These are phyloP conservation scores for Lasioglossum morio DNA, from an alignment of 2,888 invertebrate species.

Conservation along the genomic window DNA sequence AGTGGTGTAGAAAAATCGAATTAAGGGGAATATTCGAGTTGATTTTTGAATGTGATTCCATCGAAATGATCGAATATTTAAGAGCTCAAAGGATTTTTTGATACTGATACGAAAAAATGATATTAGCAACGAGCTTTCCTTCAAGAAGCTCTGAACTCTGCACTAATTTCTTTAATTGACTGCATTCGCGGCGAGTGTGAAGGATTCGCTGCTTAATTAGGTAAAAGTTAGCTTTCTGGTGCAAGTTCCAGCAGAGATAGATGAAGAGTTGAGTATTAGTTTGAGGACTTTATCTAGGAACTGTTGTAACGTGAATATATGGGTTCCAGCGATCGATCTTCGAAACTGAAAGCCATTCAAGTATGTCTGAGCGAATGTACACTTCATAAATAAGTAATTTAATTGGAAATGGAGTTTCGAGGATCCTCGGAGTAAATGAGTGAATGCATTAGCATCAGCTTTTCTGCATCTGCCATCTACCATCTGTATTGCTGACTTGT, in stretches of 20 bases:
- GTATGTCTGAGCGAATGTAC: neutral
- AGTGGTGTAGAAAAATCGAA: no score
- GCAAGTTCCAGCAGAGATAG: neutral
- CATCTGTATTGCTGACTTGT: no score
- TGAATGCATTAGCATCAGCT: neutral
- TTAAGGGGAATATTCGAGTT: neutral
- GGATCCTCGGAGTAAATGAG: neutral
- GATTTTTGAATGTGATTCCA: neutral
- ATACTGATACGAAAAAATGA: neutral
- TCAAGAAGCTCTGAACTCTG: neutral
- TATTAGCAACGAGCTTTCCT: neutral
- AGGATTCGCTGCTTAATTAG: neutral
- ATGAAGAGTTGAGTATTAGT: neutral
- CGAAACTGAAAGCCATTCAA: neutral
- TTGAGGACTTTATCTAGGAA: neutral
- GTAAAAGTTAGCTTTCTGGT: neutral
- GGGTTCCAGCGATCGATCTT: neutral
- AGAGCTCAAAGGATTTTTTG: neutral
- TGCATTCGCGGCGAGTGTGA: neutral
- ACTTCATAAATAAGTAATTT: conserved; percentile 8
- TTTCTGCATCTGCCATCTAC: neutral
- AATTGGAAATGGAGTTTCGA: neutral
- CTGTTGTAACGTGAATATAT: neutral
- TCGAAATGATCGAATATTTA: neutral
- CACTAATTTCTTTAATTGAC: neutral